Base-by-base conservation (phyloP, 2,888 invertebrate species). In the Onthophagus sagittarius region DNA sequence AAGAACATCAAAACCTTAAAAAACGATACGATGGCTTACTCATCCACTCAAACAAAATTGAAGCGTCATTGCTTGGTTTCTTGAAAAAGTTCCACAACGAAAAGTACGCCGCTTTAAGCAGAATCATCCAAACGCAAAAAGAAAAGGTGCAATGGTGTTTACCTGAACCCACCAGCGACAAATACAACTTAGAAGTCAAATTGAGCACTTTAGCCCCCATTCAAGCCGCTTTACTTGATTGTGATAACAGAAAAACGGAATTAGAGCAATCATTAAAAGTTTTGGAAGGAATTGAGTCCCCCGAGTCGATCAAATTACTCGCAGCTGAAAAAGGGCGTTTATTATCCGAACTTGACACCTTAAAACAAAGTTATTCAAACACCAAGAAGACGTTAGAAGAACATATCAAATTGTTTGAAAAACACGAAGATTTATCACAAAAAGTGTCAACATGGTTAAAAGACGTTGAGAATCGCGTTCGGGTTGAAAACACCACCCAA, bases 91-190 rank as follows among this genome's bases (percentile, higher is more conserved):
- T 93, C 78, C 95, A 96, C 80, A 91, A 92, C 69, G 96, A 96
- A 77, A 96, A 95, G 81, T 90, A 94, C 73, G 91, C 90, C 69
- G 93, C 93, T 82, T 88, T 96, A 62, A 93, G 94, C 79, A 90
- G 96, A 79, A 91, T 94, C 82, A 89, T 97, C 7, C 88, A 90
- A 71, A 92, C 93, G 0, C 91, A 94, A 77, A 92, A 93, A 76
- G 97, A 98, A 81, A 97, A 97, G 85, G 91, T 96, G 0, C 88
- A 91, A 11, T 97, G 97, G 96, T 98, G 97, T 83, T 90, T 92
- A 80, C 95, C 96, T 0, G 97, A 97, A 82, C 90, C 93, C 0
- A 91, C 92, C 39, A 96, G 95, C 81, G 97, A 98, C 82, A 93
- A 93, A 83, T 97, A 97, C 83, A 96, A 96, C 82, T 88, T 97